These are phyloP conservation scores for Matsumyia berberina DNA, from an alignment of 2,888 invertebrate genomes.

Conservation along the genomic window DNA sequence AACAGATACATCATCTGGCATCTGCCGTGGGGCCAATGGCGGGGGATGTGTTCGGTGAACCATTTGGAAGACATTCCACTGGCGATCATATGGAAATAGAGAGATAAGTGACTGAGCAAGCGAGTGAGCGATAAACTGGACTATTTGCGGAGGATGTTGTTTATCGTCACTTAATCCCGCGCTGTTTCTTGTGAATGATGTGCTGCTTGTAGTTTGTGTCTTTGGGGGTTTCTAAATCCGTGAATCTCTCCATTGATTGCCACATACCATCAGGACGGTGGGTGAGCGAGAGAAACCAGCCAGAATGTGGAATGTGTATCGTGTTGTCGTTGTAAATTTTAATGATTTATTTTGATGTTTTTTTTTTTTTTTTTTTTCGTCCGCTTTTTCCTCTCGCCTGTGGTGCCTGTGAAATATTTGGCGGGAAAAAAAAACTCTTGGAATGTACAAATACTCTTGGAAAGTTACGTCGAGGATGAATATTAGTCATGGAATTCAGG, in stretches of 20 bases:
- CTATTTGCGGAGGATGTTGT: constrained; percentile 59
- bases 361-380: not conserved
- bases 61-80: constrained; percentile 43
- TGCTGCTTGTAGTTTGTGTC: constrained; percentile 7
- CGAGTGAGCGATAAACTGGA: constrained; percentile 43
- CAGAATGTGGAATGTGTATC: not conserved
- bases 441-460: not conserved
- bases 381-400: no score
- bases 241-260: constrained; percentile 40
- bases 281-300: not conserved
- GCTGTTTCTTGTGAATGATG: constrained; percentile 40
- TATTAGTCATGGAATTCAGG: constrained; percentile 17
- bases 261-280: not conserved
- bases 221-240: constrained; percentile 1
- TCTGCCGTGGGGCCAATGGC: constrained; percentile 3
- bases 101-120: not conserved
- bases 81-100: constrained; percentile 40
- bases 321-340: constrained; percentile 22
- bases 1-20: constrained; percentile 53
- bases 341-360: constrained; percentile 31
- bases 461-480: not conserved
- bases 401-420: constrained; percentile 5
- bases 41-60: not conserved
- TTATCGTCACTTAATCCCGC: constrained; percentile 61
- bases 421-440: constrained; percentile 36